phyloP scores from a whole-genome alignment of 1,140 invertebrate species.

The Popillia japonica region DNA sequence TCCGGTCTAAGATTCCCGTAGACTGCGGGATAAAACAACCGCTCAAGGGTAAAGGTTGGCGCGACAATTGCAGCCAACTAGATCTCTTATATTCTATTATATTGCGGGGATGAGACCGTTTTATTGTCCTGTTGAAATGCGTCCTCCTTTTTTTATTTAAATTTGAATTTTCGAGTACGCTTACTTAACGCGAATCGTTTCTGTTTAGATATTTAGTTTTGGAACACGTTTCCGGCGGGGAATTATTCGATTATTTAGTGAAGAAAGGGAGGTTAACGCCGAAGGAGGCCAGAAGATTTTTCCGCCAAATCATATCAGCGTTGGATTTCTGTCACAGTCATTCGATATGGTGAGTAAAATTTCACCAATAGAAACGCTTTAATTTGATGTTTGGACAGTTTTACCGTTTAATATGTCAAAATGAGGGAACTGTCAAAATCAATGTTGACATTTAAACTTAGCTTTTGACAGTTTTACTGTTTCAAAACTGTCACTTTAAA shows the following conservation, averaged over 20 bases:
- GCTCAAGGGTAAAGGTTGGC: neutral
- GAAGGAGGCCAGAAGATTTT: conserved; percentile 97
- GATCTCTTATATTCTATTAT: neutral
- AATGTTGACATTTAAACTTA: too few relatives aligned
- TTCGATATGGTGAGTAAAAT: conserved; percentile 93
- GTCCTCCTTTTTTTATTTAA: neutral
- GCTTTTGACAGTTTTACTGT: too few relatives aligned
- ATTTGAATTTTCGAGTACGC: neutral
- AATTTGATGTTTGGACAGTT: too few relatives aligned
- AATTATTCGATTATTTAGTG: conserved; percentile 99
- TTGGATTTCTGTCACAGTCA: conserved; percentile 99
- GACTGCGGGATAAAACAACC: neutral
- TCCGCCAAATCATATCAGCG: conserved; percentile 99
- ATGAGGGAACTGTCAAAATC: too few relatives aligned
- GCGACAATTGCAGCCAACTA: neutral
- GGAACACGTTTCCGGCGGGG: conserved; percentile 98
- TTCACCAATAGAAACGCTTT: too few relatives aligned
- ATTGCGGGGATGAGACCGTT: neutral
- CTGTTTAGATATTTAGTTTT: conserved; percentile 89
- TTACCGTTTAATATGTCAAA: too few relatives aligned
- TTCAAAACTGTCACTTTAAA: too few relatives aligned
- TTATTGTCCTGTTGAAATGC: neutral
- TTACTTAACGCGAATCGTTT: neutral
- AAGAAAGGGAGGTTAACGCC: conserved; percentile 98
- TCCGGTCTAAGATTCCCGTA: neutral